These are phyloP conservation scores for Isaurus tuberculatus DNA, from an alignment of 92 coral and sea anemone species.

Conservation along the genomic window DNA sequence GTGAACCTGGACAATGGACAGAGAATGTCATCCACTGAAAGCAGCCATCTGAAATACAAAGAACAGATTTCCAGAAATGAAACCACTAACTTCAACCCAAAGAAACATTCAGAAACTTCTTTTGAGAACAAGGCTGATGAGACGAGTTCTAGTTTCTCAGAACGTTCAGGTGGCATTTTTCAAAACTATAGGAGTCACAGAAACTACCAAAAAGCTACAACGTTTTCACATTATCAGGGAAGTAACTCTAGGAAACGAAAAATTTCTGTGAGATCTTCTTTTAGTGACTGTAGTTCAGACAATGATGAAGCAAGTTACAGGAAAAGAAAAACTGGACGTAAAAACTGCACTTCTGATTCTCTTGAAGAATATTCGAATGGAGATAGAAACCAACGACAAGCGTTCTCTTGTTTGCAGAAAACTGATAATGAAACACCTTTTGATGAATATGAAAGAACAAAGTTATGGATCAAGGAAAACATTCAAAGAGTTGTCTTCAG, in stretches of 20 bases:
- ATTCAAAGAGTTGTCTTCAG: not conserved
- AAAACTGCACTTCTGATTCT: not conserved
- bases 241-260: not conserved
- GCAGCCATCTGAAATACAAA: not conserved
- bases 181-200: not conserved
- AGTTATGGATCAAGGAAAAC: constrained; percentile 35
- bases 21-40: constrained; percentile 5
- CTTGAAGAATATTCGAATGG: not conserved
- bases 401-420: not conserved
- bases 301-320: not conserved
- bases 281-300: not conserved
- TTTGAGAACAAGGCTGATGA: not conserved
- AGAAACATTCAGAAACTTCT: not conserved
- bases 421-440: not conserved
- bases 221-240: not conserved
- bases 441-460: constrained; percentile 45
- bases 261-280: not conserved
- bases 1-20: not conserved
- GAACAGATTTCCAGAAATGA: not conserved
- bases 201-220: not conserved
- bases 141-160: not conserved
- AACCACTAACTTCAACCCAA: not conserved
- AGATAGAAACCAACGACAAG: not conserved
- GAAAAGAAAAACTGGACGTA: not conserved
- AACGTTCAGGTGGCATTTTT: not conserved